These are phyloP conservation scores for Phenganax subtilis DNA, from an alignment of 92 coral and sea anemone genomes.

Conservation along the genomic window DNA sequence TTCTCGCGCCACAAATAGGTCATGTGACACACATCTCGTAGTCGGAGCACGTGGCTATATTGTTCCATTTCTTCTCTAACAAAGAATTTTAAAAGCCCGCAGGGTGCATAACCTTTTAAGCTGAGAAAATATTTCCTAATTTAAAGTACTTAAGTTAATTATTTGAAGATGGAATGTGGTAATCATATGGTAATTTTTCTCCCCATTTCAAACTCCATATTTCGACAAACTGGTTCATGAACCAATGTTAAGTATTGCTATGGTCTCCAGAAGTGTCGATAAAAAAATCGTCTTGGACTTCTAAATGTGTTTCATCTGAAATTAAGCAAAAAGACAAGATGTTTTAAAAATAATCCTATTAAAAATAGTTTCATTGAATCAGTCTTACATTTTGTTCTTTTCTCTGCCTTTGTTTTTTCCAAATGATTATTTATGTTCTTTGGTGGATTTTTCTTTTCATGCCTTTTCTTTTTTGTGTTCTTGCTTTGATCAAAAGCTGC, in stretches of 20 bases:
- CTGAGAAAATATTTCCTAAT: not conserved
- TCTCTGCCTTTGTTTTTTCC: conserved; percentile 1
- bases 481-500: conserved; percentile 37
- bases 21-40: conserved; percentile 57
- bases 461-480: not conserved
- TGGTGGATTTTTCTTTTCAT: conserved; percentile 1
- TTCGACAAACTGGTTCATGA: not conserved
- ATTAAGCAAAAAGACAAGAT: conserved; percentile 9
- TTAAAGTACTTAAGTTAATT: too few relatives aligned
- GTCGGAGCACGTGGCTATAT: conserved; percentile 20
- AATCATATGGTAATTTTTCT: too few relatives aligned
- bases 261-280: conserved; percentile 47
- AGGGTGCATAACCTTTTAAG: not conserved
- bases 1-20: conserved; percentile 86
- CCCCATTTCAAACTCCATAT: not conserved
- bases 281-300: conserved; percentile 62
- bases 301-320: too few relatives aligned
- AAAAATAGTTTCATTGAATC: not conserved
- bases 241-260: not conserved
- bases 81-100: not conserved
- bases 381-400: not conserved
- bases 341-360: not conserved
- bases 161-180: too few relatives aligned
- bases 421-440: not conserved
- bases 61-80: not conserved